phyloP scores from a whole-genome alignment of 2,797 vertebrate genomes.

The Sebastiscus albofasciatus region DNA sequence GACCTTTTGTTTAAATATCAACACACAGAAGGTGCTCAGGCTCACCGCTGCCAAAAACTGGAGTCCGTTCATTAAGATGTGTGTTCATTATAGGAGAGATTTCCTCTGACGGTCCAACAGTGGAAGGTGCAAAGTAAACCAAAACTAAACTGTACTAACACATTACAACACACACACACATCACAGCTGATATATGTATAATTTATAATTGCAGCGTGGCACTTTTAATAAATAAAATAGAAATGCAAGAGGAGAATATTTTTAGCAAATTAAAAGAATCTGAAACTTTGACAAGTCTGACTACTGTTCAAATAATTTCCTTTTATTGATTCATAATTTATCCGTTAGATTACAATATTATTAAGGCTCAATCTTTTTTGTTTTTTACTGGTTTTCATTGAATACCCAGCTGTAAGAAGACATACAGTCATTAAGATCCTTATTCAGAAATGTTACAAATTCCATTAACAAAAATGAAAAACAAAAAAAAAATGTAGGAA shows the following conservation, averaged over 20 bases:
- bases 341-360: neutral
- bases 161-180: neutral
- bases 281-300: neutral
- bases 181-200: neutral
- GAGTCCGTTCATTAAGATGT: conserved; percentile 30
- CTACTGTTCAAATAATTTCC: neutral
- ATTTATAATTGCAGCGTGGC: neutral
- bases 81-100: conserved; percentile 24
- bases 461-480: neutral
- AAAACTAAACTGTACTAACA: neutral
- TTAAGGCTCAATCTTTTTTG: neutral
- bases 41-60: conserved; percentile 52
- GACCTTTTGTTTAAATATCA: conserved; percentile 78
- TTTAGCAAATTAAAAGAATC: neutral
- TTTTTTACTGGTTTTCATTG: no score
- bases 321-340: neutral
- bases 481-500: neutral
- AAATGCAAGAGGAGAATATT: neutral
- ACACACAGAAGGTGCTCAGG: conserved; percentile 68
- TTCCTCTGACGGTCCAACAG: neutral
- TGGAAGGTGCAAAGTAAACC: conserved; percentile 15
- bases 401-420: neutral
- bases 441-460: neutral
- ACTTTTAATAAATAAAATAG: neutral
- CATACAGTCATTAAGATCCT: neutral